Conservation (phyloP, 2,113 vertebrate genomes). For the Oceanites oceanicus region DNA sequence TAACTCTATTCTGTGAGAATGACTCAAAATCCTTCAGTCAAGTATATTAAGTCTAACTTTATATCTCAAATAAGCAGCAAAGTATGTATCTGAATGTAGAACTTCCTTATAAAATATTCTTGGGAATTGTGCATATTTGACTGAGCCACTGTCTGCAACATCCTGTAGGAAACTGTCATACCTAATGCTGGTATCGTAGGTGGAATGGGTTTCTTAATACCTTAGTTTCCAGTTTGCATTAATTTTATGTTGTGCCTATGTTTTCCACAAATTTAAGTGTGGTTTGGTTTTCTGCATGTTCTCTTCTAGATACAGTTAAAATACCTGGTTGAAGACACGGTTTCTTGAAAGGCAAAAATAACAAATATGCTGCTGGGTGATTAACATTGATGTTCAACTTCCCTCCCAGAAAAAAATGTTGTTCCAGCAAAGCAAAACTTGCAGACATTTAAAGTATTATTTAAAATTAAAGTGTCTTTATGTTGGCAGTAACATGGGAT, state of each 20-base stretch:
- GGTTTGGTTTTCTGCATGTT: rapidly evolving
- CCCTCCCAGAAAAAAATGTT: not conserved
- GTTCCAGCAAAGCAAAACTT: not conserved
- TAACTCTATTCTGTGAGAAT: not conserved
- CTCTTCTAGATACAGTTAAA: not conserved
- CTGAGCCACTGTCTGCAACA: not conserved
- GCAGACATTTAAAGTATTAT: not conserved
- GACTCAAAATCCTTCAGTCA: not conserved
- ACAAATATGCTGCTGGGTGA: not conserved
- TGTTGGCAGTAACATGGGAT: not conserved
- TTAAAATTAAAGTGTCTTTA: not conserved
- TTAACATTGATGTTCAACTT: not conserved
- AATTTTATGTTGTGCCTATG: not conserved
- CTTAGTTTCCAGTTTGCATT: not conserved
- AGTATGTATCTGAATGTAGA: not conserved
- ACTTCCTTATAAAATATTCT: not conserved
- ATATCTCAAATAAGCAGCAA: not conserved
- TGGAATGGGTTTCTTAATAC: not conserved
- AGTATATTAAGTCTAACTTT: not conserved
- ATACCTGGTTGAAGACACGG: not conserved
- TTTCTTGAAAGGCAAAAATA: not conserved
- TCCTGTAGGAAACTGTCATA: not conserved
- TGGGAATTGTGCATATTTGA: not conserved
- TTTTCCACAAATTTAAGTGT: not conserved
- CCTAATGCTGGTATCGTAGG: not conserved